Conservation (phyloP, 2,113 vertebrate species). For the Zosterops pallidus region DNA sequence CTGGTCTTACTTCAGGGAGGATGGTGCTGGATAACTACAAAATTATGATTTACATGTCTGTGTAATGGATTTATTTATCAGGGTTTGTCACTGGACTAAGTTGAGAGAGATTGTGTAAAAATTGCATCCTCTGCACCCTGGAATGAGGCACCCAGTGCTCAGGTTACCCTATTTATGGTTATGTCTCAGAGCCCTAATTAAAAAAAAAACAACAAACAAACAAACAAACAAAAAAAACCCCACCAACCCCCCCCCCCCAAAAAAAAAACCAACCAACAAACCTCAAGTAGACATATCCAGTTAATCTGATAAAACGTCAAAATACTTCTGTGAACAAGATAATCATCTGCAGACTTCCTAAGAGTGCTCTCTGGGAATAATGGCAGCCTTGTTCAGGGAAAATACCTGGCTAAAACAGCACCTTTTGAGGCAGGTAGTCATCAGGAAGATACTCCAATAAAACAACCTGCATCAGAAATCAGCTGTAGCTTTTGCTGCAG, state of each 20-base stretch:
- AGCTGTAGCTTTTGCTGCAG: not conserved
- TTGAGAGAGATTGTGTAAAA: not conserved
- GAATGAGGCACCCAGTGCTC: not conserved
- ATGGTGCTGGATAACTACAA: not conserved
- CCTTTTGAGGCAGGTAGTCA: not conserved
- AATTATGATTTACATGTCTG: not conserved
- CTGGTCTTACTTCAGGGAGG: not conserved
- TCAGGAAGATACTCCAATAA: not conserved
- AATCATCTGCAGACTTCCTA: slow-evolving; percentile 28
- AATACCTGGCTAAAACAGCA: not conserved
- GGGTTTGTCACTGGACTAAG: not conserved
- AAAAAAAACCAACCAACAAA: not conserved
- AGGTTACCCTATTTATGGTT: not conserved
- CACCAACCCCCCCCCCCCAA: not conserved
- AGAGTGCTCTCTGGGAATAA: not conserved
- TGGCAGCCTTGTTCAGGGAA: slow-evolving; percentile 10
- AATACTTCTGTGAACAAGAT: slow-evolving; percentile 18
- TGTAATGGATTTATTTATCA: not conserved
- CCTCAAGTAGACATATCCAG: not conserved
- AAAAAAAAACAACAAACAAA: not conserved
- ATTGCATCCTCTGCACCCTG: not conserved
- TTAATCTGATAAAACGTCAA: slow-evolving; percentile 55
- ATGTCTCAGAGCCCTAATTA: not conserved
- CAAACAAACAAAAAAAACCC: not conserved
- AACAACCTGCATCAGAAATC: not conserved